Conservation (phyloP, 1,140 invertebrate species). For the Drosophila carrolli region DNA sequence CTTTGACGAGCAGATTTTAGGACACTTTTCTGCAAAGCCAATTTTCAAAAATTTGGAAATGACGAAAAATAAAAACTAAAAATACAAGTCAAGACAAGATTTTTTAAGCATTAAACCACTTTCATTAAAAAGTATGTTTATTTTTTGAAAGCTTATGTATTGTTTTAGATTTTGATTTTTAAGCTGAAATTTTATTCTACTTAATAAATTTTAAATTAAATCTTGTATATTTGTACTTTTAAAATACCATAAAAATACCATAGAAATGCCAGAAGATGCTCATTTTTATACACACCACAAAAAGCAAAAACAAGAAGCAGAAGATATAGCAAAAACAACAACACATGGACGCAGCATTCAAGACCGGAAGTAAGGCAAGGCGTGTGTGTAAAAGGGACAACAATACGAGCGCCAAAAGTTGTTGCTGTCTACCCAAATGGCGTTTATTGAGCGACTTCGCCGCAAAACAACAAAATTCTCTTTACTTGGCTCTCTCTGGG, state of each 20-base stretch:
- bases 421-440: slow-evolving; percentile 55
- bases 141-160: too few relatives aligned
- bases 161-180: not conserved
- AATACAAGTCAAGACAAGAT: too few relatives aligned
- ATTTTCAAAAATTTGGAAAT: too few relatives aligned
- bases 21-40: too few relatives aligned
- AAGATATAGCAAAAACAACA: slow-evolving; percentile 1
- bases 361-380: slow-evolving; percentile 63
- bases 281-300: slow-evolving; percentile 66
- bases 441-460: slow-evolving; percentile 80
- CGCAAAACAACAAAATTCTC: slow-evolving; percentile 49
- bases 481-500: not conserved
- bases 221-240: not conserved
- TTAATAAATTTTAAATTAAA: too few relatives aligned
- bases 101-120: too few relatives aligned
- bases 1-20: too few relatives aligned
- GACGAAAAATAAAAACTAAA: too few relatives aligned
- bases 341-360: slow-evolving; percentile 19
- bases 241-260: slow-evolving; percentile 2
- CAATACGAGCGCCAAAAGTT: slow-evolving; percentile 33
- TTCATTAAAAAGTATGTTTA: too few relatives aligned
- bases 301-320: slow-evolving; percentile 23
- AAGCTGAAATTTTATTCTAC: not conserved
- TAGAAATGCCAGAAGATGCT: slow-evolving; percentile 37
- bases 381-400: slow-evolving; percentile 40